Conservation (phyloP, 1,140 invertebrate genomes). For the Halictus rubicundus region DNA sequence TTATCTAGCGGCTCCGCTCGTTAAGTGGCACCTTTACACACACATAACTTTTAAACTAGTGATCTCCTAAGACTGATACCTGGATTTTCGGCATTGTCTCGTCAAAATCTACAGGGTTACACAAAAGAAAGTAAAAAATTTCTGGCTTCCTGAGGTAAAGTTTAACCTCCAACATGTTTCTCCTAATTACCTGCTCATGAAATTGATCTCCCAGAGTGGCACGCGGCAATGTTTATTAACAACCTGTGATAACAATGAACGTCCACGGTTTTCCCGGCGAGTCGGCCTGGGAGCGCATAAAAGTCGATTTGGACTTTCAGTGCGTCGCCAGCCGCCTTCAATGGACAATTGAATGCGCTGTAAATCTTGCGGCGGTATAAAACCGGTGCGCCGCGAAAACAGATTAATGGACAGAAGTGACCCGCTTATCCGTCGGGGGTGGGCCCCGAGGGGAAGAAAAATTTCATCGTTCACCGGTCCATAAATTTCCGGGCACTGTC, state of each 20-base stretch:
- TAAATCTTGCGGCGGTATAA: constrained; percentile 54
- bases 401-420: constrained; percentile 61
- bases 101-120: no score
- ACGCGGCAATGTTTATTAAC: no score
- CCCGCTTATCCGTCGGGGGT: constrained; percentile 48
- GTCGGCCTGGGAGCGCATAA: background rate
- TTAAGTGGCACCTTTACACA: no score
- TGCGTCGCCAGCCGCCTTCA: constrained; percentile 31
- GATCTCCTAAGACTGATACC: no score
- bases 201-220: no score
- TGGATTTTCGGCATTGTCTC: no score
- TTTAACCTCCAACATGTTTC: no score
- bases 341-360: constrained; percentile 53
- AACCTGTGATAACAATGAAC: constrained; percentile 19
- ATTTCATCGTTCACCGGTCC: constrained; percentile 29
- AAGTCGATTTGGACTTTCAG: constrained; percentile 31
- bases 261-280: background rate
- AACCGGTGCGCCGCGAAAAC: constrained; percentile 54
- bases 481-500: constrained; percentile 62
- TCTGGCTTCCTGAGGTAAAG: no score
- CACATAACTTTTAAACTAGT: no score
- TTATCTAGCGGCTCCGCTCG: no score
- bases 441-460: constrained; percentile 6
- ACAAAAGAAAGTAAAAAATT: no score
- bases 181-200: no score